These are phyloP conservation scores for Eciton burchellii DNA, from an alignment of 1,140 invertebrate genomes.

Conservation along the genomic window DNA sequence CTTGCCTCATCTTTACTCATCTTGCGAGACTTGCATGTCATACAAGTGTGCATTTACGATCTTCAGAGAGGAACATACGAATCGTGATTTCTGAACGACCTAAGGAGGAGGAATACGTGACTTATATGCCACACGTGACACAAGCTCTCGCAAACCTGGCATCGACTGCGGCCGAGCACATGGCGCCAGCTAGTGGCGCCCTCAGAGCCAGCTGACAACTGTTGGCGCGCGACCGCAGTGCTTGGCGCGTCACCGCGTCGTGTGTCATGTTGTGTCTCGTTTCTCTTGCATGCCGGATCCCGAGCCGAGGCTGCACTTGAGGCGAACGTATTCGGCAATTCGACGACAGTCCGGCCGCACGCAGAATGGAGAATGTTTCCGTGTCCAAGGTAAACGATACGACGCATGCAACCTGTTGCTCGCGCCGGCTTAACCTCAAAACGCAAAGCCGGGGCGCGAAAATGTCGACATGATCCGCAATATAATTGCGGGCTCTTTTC, in stretches of 20 bases:
- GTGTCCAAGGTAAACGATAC: conserved; percentile 78
- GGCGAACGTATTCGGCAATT: background rate
- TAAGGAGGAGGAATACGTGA: too few species aligned
- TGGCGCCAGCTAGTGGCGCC: conserved; percentile 35
- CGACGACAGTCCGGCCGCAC: background rate
- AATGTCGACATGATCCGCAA: background rate
- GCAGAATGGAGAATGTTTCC: conserved; percentile 78
- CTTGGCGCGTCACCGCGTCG: background rate
- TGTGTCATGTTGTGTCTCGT: background rate
- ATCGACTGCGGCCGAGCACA: background rate
- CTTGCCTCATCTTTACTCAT: too few species aligned
- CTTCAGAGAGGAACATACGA: too few species aligned
- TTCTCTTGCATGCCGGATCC: background rate
- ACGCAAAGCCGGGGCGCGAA: background rate
- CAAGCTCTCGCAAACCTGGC: too few species aligned
- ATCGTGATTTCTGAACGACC: too few species aligned
- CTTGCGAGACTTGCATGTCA: too few species aligned
- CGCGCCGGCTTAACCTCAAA: conserved; percentile 74
- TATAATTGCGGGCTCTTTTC: conserved; percentile 21
- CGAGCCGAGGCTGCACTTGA: background rate
- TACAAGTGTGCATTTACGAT: too few species aligned
- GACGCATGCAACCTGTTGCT: conserved; percentile 76
- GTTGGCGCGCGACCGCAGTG: background rate
- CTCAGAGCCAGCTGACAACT: conserved; percentile 2
- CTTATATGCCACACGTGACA: too few species aligned